A percentile compares a stretch with the other conserved stretches of the same genome.
Evolutionary conservation across 2,797 vertebrate genomes (phyloP).

Genomic region (Artibeus jamaicensis): DNA sequence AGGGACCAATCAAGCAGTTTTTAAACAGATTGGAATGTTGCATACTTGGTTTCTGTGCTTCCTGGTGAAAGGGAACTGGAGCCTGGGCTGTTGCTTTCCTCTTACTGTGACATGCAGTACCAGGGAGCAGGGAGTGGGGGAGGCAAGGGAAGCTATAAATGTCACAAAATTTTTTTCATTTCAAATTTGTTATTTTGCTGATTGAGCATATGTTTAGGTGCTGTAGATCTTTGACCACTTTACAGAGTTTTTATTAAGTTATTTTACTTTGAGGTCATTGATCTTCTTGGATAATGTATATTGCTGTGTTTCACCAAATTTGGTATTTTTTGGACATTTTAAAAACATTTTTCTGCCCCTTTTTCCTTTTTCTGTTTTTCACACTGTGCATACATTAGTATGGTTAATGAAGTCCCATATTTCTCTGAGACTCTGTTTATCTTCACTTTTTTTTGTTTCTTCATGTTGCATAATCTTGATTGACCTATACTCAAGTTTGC

Average conservation of each 20-base stretch:
- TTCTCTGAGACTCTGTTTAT: not conserved
- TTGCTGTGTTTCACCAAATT: not conserved
- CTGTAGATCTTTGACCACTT: not conserved
- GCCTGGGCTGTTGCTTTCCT: not conserved
- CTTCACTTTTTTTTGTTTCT: not conserved
- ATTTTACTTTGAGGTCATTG: not conserved
- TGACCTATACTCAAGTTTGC: not conserved
- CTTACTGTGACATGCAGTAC: not conserved
- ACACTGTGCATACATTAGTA: not conserved
- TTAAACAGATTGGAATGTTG: not conserved
- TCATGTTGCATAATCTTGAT: not conserved
- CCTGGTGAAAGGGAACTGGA: not conserved
- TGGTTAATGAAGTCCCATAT: not conserved
- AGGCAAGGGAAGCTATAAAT: not conserved
- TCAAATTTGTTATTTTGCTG: not conserved
- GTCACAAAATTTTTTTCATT: not conserved
- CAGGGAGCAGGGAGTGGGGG: too few relatives aligned
- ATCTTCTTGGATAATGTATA: not conserved
- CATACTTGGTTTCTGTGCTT: not conserved
- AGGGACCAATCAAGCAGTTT: not conserved
- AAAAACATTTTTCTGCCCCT: not conserved
- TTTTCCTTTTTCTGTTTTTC: not conserved
- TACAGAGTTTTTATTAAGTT: not conserved
- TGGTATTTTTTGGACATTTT: not conserved
- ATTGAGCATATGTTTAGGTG: not conserved